Evolutionary conservation across 2,888 invertebrate species (phyloP), one percentile per base, ranked within the genome.

Genomic region (Eupithecia pulchellata): DNA sequence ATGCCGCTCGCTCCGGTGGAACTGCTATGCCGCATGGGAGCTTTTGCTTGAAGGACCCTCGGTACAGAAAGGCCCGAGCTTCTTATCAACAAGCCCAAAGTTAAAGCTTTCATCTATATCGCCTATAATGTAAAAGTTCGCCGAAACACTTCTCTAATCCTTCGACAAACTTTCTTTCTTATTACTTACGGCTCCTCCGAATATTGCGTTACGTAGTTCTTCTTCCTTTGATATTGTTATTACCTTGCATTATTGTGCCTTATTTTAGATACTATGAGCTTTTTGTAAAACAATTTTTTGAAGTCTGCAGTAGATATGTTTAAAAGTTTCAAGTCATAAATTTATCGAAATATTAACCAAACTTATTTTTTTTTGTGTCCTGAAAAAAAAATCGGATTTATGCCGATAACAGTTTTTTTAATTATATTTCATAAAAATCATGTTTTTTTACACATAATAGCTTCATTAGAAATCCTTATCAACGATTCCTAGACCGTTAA

Each of bases 111-210:
- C 88, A 83, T 86, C 86, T 79, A 87, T 84, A 87, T 86, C 84
- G 81, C 82, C 85, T 80, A 78, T 89, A 88, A 89, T 86, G 86
- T 87, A 88, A 88, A 90, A 91, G 87, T 91, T 90, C 83, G 80
- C 85, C 84, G 84, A 83, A 88, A 85, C 81, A 89, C 81, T 85
- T 82, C 83, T 84, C 81, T 90, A 87, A 91, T 89, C 87, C 86
- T 81, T 81, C 78, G 79, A 77, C 80, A 84, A 89, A 89, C 86
- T 89, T 86, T 84, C 79, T 78, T 83, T 79, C 78, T 82, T 81
- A 80, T 85, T 83, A 81, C 83, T 84, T 80, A 81, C 80, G 82
- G 77, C 74, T 47, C 32, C 58, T 79, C 77, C 77, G 79, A 80
- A 84, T 81, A 83, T 82, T 82, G 75, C 79, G 75, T 81, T 78